A percentile compares a stretch with the other conserved stretches of the same genome.
Evolutionary conservation across 92 coral and sea anemone genomes (phyloP).

Genomic region (Phenganax subtilis): DNA sequence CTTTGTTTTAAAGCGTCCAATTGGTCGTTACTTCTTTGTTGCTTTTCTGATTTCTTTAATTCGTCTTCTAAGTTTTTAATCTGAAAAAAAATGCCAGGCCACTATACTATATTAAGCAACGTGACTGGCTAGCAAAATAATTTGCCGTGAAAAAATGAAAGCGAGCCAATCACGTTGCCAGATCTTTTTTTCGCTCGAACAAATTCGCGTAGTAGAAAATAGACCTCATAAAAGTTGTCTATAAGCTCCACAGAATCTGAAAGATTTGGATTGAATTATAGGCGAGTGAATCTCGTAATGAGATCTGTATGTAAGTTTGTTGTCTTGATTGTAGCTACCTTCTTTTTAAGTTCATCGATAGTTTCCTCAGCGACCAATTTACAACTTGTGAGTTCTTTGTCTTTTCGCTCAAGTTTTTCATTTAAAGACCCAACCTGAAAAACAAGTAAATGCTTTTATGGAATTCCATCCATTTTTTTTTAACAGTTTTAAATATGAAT

Average conservation of each 20-base stretch:
- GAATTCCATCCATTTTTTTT: neutral
- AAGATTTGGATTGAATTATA: no score
- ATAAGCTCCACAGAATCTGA: no score
- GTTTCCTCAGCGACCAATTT: conserved; percentile 65
- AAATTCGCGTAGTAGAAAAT: no score
- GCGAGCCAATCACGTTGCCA: no score
- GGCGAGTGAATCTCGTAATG: neutral
- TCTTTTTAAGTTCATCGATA: conserved; percentile 48
- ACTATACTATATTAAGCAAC: no score
- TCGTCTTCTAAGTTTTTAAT: conserved; percentile 23
- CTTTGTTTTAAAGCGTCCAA: conserved; percentile 80
- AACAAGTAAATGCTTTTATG: neutral
- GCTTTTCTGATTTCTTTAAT: conserved; percentile 14
- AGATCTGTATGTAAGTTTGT: neutral
- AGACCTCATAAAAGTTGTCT: no score
- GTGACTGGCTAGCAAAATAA: no score
- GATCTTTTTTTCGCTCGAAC: no score
- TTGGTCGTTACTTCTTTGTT: conserved; percentile 62
- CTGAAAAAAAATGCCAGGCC: neutral
- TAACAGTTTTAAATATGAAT: no score
- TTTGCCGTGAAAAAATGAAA: no score
- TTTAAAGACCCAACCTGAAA: conserved; percentile 86
- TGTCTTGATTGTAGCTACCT: conserved; percentile 26
- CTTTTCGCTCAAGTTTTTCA: conserved; percentile 89
- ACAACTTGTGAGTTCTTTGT: conserved; percentile 65